Conservation (phyloP, 2,113 vertebrate species). For the Glareola pratincola region DNA sequence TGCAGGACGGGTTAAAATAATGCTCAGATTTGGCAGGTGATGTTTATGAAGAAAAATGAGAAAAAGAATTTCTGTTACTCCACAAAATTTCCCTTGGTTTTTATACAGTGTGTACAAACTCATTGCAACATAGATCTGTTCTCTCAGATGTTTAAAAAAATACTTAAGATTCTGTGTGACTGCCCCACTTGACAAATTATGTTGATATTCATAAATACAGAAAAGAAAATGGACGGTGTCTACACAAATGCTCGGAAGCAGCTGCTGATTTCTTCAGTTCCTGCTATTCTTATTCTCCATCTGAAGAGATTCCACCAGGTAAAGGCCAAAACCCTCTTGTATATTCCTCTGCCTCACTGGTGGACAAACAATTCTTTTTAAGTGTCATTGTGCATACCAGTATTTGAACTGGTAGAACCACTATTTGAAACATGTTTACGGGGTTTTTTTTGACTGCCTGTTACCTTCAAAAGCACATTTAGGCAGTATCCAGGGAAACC, state of each 20-base stretch:
- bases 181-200: not conserved
- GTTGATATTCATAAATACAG: constrained; percentile 67
- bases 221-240: constrained; percentile 86
- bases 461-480: not conserved
- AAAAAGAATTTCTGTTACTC: not conserved
- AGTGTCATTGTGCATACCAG: not conserved
- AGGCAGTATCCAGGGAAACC: not conserved
- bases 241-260: constrained; percentile 97
- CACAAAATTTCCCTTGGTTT: not conserved
- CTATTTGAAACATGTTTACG: not conserved
- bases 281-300: constrained; percentile 91
- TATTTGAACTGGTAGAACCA: not conserved
- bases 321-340: not conserved
- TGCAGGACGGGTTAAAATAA: not conserved
- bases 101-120: not conserved
- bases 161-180: not conserved
- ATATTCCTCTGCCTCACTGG: not conserved
- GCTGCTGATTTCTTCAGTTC: constrained; percentile 90
- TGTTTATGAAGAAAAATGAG: not conserved
- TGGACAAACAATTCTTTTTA: not conserved
- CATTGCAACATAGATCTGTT: not conserved
- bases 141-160: not conserved
- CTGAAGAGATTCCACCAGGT: constrained; percentile 98
- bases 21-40: not conserved
- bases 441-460: not conserved